A percentile compares a stretch with the other conserved stretches of the same genome.
phyloP scores from a whole-genome alignment of 2,113 vertebrate genomes.

The Azemiops feae region DNA sequence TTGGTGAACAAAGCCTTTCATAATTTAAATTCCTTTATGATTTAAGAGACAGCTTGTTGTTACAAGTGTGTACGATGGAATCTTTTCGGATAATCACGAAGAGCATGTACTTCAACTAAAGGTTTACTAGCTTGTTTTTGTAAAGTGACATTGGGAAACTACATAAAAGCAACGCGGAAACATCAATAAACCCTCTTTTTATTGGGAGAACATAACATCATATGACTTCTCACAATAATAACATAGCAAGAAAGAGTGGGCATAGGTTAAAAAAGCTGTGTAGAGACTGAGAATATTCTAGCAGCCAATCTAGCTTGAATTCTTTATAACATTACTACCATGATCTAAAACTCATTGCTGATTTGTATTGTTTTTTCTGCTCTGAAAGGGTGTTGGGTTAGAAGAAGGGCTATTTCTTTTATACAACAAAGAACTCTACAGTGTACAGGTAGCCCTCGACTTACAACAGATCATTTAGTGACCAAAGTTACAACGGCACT shows the following conservation, averaged over 20 bases:
- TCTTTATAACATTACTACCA: background rate
- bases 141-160: background rate
- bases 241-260: background rate
- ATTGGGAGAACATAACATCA: background rate
- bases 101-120: background rate
- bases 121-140: background rate
- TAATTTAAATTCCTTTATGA: background rate
- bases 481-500: background rate
- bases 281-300: background rate
- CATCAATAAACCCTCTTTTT: background rate
- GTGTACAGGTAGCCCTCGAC: background rate
- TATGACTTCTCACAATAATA: background rate
- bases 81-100: background rate
- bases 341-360: background rate
- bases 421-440: background rate
- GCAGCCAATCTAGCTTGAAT: background rate
- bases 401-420: background rate
- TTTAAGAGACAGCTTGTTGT: background rate
- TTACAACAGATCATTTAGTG: background rate
- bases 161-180: background rate
- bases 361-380: background rate
- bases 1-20: background rate
- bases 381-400: background rate
- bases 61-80: background rate
- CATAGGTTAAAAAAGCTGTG: background rate